Conservation (phyloP, 1,140 invertebrate genomes). For the Drosophila nebulosa region DNA sequence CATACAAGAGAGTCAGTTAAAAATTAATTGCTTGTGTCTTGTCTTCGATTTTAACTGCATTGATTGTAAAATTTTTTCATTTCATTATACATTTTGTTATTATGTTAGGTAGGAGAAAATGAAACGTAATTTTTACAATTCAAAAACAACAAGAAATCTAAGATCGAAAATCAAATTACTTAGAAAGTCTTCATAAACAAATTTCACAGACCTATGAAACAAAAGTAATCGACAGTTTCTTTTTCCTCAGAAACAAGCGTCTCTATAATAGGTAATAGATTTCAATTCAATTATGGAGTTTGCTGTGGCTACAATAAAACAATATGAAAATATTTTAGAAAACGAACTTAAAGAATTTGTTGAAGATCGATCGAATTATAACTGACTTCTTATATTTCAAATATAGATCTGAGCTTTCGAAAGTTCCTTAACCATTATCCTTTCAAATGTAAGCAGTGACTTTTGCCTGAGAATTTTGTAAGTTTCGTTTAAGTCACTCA, state of each 20-base stretch:
- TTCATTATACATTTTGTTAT: neutral
- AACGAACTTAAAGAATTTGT: too few relatives aligned
- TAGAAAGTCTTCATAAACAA: neutral
- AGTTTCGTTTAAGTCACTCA: neutral
- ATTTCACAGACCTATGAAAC: neutral
- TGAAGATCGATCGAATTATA: too few relatives aligned
- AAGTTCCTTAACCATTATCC: too few relatives aligned
- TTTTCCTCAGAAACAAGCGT: too few relatives aligned
- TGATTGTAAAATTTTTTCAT: neutral
- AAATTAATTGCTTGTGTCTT: slow-evolving; percentile 73
- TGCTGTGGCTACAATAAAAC: too few relatives aligned
- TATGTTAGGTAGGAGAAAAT: neutral
- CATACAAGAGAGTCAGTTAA: slow-evolving; percentile 43
- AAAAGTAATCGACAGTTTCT: too few relatives aligned
- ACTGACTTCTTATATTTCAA: too few relatives aligned
- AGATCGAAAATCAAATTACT: neutral
- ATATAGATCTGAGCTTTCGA: too few relatives aligned
- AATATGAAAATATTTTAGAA: too few relatives aligned
- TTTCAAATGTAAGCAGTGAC: too few relatives aligned
- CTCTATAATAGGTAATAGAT: too few relatives aligned
- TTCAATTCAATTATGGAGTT: too few relatives aligned
- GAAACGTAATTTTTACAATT: neutral
- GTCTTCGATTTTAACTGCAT: slow-evolving; percentile 31
- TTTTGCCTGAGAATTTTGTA: neutral
- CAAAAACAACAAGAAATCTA: neutral